phyloP scores from a whole-genome alignment of 2,113 vertebrate genomes.

The Mirounga angustirostris region DNA sequence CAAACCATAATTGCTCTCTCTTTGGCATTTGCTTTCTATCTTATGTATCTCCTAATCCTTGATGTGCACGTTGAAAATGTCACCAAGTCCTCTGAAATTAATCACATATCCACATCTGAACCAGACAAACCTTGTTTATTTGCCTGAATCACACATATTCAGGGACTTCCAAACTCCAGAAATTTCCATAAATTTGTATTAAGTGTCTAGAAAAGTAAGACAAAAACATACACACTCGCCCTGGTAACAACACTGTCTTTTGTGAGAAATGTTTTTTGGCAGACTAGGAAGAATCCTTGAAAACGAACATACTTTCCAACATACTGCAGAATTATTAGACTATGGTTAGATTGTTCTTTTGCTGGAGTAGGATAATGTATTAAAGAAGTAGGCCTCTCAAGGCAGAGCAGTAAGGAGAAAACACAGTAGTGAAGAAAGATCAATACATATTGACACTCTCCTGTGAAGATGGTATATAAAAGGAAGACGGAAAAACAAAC shows the following conservation, averaged over 20 bases:
- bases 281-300: not conserved
- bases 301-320: slow-evolving; percentile 43
- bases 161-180: slow-evolving; percentile 65
- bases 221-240: not conserved
- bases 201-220: slow-evolving; percentile 57
- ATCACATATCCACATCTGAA: slow-evolving; percentile 30
- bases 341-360: not conserved
- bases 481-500: not conserved
- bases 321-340: not conserved
- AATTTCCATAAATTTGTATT: slow-evolving; percentile 37
- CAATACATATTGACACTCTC: not conserved
- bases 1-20: not conserved
- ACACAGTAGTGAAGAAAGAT: not conserved
- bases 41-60: not conserved
- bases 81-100: slow-evolving; percentile 54
- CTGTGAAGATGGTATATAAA: not conserved
- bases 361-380: not conserved
- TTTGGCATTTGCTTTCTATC: slow-evolving; percentile 40
- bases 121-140: slow-evolving; percentile 43
- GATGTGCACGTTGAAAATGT: slow-evolving; percentile 42
- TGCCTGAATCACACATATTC: slow-evolving; percentile 65
- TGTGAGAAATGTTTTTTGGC: not conserved
- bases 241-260: not conserved
- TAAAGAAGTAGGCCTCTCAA: not conserved
- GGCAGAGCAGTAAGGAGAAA: slow-evolving; percentile 4